These are phyloP conservation scores for Allophyes oxyacanthae DNA, from an alignment of 2,888 invertebrate species.

Conservation along the genomic window DNA sequence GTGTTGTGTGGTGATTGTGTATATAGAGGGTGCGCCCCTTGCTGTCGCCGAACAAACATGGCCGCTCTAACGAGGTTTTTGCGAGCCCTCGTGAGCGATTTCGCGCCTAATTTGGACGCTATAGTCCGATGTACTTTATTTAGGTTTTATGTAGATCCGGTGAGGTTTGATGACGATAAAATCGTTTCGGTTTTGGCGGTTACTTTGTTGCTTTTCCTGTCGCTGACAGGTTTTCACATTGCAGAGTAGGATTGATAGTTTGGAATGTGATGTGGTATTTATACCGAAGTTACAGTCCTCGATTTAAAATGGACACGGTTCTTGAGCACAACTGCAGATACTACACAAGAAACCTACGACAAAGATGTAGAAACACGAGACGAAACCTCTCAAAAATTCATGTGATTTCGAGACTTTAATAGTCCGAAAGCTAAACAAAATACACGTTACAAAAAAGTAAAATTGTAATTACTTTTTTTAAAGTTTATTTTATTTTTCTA, in stretches of 20 bases:
- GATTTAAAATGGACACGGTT: too few species aligned
- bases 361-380: background rate
- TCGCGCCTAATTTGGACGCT: slow-evolving; percentile 87
- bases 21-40: slow-evolving; percentile 87
- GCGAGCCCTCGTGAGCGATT: slow-evolving; percentile 85
- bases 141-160: slow-evolving; percentile 58
- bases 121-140: slow-evolving; percentile 70
- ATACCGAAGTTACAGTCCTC: background rate
- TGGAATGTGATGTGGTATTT: background rate
- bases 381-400: slow-evolving; percentile 6
- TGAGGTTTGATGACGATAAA: slow-evolving; percentile 14
- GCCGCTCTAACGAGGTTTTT: slow-evolving; percentile 88
- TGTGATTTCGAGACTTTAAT: background rate
- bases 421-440: background rate
- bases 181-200: slow-evolving; percentile 21
- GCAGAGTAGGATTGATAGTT: background rate
- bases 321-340: too few species aligned
- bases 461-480: too few species aligned
- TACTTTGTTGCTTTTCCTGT: background rate
- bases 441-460: too few species aligned
- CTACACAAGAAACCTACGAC: background rate
- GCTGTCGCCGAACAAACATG: slow-evolving; percentile 87
- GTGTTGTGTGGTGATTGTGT: slow-evolving; percentile 73
- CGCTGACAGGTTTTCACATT: background rate
- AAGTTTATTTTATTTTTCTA: too few species aligned